Evolutionary conservation across 2,888 invertebrate genomes (phyloP).

Genomic region (Punctoribates punctum): DNA sequence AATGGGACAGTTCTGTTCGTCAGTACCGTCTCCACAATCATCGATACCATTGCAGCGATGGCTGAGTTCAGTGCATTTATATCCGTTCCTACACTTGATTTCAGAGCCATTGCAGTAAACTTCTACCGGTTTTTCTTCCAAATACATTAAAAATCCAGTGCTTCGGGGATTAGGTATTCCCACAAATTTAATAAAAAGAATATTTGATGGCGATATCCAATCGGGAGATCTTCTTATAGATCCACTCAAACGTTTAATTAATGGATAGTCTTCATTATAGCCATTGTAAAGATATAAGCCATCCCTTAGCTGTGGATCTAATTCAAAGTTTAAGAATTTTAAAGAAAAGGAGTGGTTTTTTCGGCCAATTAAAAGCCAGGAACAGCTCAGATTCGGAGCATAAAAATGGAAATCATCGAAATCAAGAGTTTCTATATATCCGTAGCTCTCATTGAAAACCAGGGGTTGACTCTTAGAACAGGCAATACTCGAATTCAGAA

Average conservation of each 20-base stretch:
- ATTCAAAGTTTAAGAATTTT: background rate
- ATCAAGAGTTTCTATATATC: slow-evolving; percentile 42
- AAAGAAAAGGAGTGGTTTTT: slow-evolving; percentile 43
- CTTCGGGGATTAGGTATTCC: slow-evolving; percentile 42
- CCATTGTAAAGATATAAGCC: slow-evolving; percentile 3
- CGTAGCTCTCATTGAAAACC: slow-evolving; percentile 38
- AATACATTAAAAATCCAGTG: slow-evolving; percentile 46
- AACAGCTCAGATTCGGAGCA: slow-evolving; percentile 44
- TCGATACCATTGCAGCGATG: slow-evolving; percentile 45
- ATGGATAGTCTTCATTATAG: background rate
- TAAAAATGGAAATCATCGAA: slow-evolving; percentile 45
- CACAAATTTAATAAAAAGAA: slow-evolving; percentile 44
- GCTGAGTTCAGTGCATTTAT: slow-evolving; percentile 41
- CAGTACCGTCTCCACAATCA: slow-evolving; percentile 47
- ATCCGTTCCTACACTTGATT: slow-evolving; percentile 43
- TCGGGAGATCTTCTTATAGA: slow-evolving; percentile 6
- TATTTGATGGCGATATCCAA: slow-evolving; percentile 40
- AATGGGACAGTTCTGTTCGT: slow-evolving; percentile 46
- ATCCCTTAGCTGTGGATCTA: slow-evolving; percentile 1
- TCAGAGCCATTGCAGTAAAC: slow-evolving; percentile 41
- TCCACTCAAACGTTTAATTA: slow-evolving; percentile 26
- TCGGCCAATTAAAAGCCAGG: slow-evolving; percentile 45
- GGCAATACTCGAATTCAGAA: slow-evolving; percentile 21
- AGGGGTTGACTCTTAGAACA: slow-evolving; percentile 39
- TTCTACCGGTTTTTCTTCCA: slow-evolving; percentile 43